Base-by-base conservation (phyloP, 2,113 vertebrate species). In the Equus przewalskii region DNA sequence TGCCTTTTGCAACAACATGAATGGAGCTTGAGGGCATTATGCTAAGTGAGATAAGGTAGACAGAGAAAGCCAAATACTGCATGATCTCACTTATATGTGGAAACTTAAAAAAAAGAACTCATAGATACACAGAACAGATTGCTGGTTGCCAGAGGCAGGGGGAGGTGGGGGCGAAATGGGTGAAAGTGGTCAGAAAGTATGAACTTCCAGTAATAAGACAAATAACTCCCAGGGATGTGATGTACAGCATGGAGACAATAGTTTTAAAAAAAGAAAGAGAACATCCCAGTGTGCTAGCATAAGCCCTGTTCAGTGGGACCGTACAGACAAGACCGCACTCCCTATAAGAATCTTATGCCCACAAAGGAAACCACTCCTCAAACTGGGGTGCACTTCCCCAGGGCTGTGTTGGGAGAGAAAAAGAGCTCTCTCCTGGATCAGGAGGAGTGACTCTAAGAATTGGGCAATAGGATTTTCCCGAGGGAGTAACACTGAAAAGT, bases 211-310 rank as follows among this genome's bases (percentile, higher is more conserved):
- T 26, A 49, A 46, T 24, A n/a, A 49, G 46, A 18, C 36, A n/a
- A 16, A 6, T 16, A 89, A 76, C 41, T 62, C 56, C 70, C n/a
- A 41, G 28, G 22, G 22, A 54, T 1, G 33, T 26, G 1, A 54
- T 8, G 5, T 24, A 14, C 6, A 14, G 11, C 69, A 33, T 9
- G 54, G 54, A 7, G 41, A 51, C 30, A 18, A 30, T 18, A 7
- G 3, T n/a, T 67, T 67, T 18, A 16, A 21, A 21, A 70, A 36
- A 54, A 24, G 21, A 6, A 13, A 26, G 4, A 5, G 5, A 9
- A 14, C 15, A 11, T n/a, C 19, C 14, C 49, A 1, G 18, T 1
- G 2, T 6, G 33, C 18, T 36, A 28, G 4, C 5, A 7, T 15
- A 22, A 30, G 9, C 13, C 30, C 75, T 21, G 16, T 15, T 86